Evolutionary conservation across 2,113 vertebrate species (phyloP), one percentile per base, ranked within the genome.

Genomic region (Pelvicachromis taeniatus): DNA sequence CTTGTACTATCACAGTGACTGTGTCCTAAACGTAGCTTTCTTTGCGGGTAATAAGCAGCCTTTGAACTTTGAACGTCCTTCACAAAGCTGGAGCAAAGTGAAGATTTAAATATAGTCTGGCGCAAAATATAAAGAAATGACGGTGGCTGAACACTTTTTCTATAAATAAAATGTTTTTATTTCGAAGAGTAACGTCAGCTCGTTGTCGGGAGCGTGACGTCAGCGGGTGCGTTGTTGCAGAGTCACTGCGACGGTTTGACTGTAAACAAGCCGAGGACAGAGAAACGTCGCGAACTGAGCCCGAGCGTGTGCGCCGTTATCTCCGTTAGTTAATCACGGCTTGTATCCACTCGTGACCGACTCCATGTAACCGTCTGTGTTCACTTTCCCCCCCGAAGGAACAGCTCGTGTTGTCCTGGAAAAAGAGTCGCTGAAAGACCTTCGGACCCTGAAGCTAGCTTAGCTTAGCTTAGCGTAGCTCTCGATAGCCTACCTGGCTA

Each of bases 201-300:
- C 9, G 26, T 68, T 79, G 26, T 40, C 11, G 23, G 80, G 23
- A 68, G 4, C 50, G 33, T 90, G 21, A 96, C 95, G 95, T 96
- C 92, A 93, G 16, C 38, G 1, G 53, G 65, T 88, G 93, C 85
- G 93, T 82, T 95, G 91, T 94, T 96, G 96, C 95, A 95, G 93
- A 96, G 96, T 96, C 95, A 96, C 94, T 94, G 92, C 88, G 92
- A 85, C 82, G 75, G 88, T 70, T 79, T 6, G 89, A 90, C 89
- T 95, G 96, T 96, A 96, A 96, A 96, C 95, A 96, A 94, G 90
- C 85, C 21, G 33, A 58, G 48, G 50, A 42, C 33, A 23, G 31
- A 77, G 86, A 88, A 89, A 78, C 88, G 16, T 91, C 85, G 53
- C 16, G 59, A 86, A 61, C 8, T 56, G 13, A 11, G 35, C 9